Percentiles rank a stretch among this genome's conserved stretches.
Conservation (phyloP, 2,113 vertebrate genomes). For the Sinocyclocheilus grahami region DNA sequence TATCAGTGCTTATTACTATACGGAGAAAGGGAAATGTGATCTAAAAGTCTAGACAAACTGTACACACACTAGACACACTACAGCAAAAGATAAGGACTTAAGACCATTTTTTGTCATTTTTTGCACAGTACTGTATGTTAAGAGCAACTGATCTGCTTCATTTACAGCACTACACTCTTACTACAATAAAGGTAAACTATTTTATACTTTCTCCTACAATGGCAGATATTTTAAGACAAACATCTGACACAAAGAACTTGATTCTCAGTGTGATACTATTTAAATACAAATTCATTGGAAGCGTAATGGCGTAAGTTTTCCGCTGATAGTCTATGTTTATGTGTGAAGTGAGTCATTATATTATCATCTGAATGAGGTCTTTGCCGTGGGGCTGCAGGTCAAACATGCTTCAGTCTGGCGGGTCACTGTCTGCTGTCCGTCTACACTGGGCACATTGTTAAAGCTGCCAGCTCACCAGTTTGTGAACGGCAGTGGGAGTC, state of each 20-base stretch:
- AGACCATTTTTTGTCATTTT: no score
- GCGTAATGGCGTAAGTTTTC: not conserved
- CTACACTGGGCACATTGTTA: conserved; percentile 70
- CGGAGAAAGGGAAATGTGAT: no score
- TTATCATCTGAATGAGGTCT: not conserved
- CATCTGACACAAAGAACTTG: not conserved
- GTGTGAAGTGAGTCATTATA: not conserved
- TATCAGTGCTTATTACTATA: not conserved
- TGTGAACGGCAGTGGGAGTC: conserved; percentile 58
- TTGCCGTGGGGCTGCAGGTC: conserved; percentile 1
- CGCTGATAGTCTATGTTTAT: not conserved
- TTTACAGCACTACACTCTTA: no score
- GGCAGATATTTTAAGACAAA: not conserved
- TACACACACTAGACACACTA: no score
- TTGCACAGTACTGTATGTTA: no score
- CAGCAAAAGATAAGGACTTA: no score
- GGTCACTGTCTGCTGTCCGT: not conserved
- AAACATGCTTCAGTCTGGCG: conserved; percentile 60
- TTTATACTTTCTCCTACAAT: no score
- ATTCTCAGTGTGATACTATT: not conserved
- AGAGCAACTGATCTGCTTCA: no score
- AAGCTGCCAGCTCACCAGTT: conserved; percentile 60
- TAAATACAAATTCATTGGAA: not conserved
- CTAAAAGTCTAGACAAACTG: no score
- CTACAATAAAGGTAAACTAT: no score